These are phyloP conservation scores for Squalus acanthias DNA, from an alignment of 2,797 vertebrate genomes.

Conservation along the genomic window DNA sequence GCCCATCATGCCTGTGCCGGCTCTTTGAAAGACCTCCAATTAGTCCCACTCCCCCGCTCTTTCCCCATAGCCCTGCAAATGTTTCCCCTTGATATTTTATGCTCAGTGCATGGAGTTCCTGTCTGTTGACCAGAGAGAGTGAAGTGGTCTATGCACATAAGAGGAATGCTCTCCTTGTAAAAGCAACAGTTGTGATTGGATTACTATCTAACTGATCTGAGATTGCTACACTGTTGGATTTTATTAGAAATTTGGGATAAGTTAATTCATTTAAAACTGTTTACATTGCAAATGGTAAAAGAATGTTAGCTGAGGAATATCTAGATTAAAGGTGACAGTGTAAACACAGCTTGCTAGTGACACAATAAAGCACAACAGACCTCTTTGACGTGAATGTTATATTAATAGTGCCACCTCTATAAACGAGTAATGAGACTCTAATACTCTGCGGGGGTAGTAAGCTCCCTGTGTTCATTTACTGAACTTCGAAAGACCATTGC, in stretches of 20 bases:
- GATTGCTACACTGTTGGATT: neutral
- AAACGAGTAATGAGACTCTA: neutral
- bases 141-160: neutral
- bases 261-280: slow-evolving; percentile 42
- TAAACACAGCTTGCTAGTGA: slow-evolving; percentile 47
- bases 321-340: slow-evolving; percentile 52
- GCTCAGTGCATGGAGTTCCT: neutral
- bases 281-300: slow-evolving; percentile 37
- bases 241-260: slow-evolving; percentile 42
- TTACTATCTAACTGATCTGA: neutral
- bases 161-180: neutral
- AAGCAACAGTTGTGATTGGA: neutral
- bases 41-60: neutral
- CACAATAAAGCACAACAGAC: neutral
- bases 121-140: neutral
- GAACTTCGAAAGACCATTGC: neutral
- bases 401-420: neutral
- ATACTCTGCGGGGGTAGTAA: neutral
- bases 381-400: neutral
- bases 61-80: neutral
- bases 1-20: neutral
- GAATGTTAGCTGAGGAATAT: slow-evolving; percentile 45
- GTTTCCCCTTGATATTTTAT: neutral
- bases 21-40: neutral
- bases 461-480: neutral